Base-by-base conservation (phyloP, 1,140 invertebrate species). In the Hermatobates lingyangjiaoensis region DNA sequence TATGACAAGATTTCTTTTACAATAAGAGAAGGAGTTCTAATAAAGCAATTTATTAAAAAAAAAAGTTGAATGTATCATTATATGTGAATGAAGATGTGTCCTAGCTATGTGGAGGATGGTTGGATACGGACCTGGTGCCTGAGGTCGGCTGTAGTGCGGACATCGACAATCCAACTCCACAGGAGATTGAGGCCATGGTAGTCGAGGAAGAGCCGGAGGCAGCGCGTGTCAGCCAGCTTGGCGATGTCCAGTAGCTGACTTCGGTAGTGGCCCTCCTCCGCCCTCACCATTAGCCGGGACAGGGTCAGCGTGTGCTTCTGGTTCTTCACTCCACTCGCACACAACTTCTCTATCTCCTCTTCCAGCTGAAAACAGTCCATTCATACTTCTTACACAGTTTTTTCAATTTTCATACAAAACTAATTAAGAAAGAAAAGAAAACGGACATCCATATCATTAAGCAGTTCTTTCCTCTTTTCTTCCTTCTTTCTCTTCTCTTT, bases 151-250 rank as follows among this genome's bases (percentile, higher is more conserved):
- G 25, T 58, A 61, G 50, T 38, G 12, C 73, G 68, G 10, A 77
- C 71, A 60, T 85, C 80, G 57, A 78, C 76, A 75, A 94, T 93
- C 79, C 92, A 96, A 39, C 84, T 87, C 71, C 89, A 89, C 38
- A 97, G 71, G 24, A 96, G 66, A 10, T 83, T 71, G 26, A 97
- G 69, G 1, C 91, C 92, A 62, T 95, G 88, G 68, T 96, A 96
- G 69, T 95, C 92, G 15, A 96, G 69, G 66, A 96, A 95, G 25
- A 96, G 71, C 25, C 91, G 69, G 18, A 84, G 77, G 67, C 79
- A 96, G 1, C 79, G 80, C 52, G 83, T 66, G 60, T 87, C 83
- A 0, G 82, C 83, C 50, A 73, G 71, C 10, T 78, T 72, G 48
- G 88, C 71, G 5, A 87, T 66, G 5, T 75, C 70, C 44, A 91